phyloP scores from a whole-genome alignment of 2,113 vertebrate species.

The cat (Felis catus) region DNA sequence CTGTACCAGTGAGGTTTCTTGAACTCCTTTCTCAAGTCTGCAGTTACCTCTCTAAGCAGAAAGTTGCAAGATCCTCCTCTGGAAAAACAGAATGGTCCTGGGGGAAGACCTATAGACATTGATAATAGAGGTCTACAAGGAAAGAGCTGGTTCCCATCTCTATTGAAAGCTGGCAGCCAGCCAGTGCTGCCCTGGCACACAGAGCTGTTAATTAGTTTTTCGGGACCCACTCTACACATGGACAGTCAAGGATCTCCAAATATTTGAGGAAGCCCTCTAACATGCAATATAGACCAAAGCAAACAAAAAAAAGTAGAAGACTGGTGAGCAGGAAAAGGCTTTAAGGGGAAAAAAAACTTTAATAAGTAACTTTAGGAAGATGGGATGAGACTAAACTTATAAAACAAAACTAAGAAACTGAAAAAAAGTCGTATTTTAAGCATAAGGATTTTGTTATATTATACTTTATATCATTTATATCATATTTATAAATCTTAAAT shows the following conservation, averaged over 20 bases:
- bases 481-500: not conserved
- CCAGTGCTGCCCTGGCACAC: not conserved
- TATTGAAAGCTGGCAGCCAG: not conserved
- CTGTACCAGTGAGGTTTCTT: not conserved
- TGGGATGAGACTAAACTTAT: not conserved
- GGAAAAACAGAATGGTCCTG: not conserved
- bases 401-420: not conserved
- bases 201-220: not conserved
- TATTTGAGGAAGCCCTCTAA: not conserved
- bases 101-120: not conserved
- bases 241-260: not conserved
- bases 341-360: not conserved
- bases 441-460: not conserved
- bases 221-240: not conserved
- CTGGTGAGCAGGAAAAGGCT: not conserved
- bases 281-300: not conserved
- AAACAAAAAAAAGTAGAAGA: not conserved
- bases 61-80: not conserved
- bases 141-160: not conserved
- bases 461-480: not conserved
- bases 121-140: not conserved
- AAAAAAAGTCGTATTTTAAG: not conserved
- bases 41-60: not conserved
- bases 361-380: slow-evolving; percentile 11
- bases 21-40: not conserved